Conservation (phyloP, 2,113 vertebrate genomes). For the Amphiprion percula region DNA sequence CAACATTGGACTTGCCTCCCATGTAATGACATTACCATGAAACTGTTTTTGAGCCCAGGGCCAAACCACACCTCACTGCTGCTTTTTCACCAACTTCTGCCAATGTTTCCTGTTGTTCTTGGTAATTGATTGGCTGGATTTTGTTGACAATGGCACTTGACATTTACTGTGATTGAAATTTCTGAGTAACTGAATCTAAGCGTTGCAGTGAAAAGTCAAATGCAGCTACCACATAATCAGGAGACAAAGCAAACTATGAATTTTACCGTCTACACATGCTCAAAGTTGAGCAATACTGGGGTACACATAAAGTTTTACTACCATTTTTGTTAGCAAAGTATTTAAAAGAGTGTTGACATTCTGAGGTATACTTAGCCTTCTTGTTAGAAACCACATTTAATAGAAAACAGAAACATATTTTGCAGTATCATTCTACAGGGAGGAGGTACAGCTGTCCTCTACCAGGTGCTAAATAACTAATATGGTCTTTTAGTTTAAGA, state of each 20-base stretch:
- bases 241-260: slow-evolving; percentile 48
- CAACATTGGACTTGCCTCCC: slow-evolving; percentile 9
- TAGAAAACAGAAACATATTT: slow-evolving; percentile 39
- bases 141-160: slow-evolving; percentile 61
- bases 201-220: slow-evolving; percentile 43
- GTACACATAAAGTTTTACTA: slow-evolving; percentile 23
- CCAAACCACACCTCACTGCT: slow-evolving; percentile 65
- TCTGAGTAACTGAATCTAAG: slow-evolving; percentile 39
- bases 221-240: slow-evolving; percentile 50
- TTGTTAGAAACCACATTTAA: slow-evolving; percentile 24
- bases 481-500: slow-evolving; percentile 52
- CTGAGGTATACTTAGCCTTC: slow-evolving; percentile 26
- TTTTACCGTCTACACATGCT: slow-evolving; percentile 19
- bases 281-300: slow-evolving; percentile 37
- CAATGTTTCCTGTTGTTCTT: slow-evolving; percentile 42
- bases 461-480: slow-evolving; percentile 75
- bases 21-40: slow-evolving; percentile 20
- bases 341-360: slow-evolving; percentile 47
- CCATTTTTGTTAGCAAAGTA: slow-evolving; percentile 25
- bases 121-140: slow-evolving; percentile 53
- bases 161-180: slow-evolving; percentile 66
- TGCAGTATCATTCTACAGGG: slow-evolving; percentile 64
- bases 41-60: slow-evolving; percentile 59
- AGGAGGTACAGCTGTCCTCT: slow-evolving; percentile 55
- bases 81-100: slow-evolving; percentile 66